These are phyloP conservation scores for fruit fly (Drosophila melanogaster) DNA, from an alignment of 1,140 invertebrate species.

Conservation along the genomic window DNA sequence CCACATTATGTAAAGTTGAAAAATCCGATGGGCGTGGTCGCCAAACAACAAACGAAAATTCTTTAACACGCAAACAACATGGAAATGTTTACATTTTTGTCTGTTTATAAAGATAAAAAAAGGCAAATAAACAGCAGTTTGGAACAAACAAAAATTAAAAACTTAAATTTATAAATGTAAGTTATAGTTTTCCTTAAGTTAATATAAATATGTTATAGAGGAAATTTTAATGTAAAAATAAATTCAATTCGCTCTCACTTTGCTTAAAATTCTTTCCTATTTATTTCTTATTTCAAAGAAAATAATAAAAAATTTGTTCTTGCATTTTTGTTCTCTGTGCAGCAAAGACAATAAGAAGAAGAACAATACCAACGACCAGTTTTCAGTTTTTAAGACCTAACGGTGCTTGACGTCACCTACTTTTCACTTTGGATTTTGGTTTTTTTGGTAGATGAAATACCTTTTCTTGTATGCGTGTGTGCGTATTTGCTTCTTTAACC, in stretches of 20 bases:
- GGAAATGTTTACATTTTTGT: constrained; percentile 38
- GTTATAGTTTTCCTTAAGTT: too few species aligned
- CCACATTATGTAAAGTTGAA: constrained; percentile 68
- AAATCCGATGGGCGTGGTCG: constrained; percentile 55
- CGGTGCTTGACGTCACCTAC: constrained; percentile 79
- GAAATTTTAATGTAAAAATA: too few species aligned
- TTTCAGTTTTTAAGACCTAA: constrained; percentile 56
- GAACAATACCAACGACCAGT: constrained; percentile 67
- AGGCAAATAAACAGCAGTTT: too few species aligned
- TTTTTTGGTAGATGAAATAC: constrained; percentile 70
- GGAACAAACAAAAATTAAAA: too few species aligned
- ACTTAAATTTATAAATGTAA: too few species aligned
- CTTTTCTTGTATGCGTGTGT: constrained; percentile 30
- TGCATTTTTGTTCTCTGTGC: constrained; percentile 11
- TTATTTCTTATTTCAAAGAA: too few species aligned
- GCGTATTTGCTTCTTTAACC: constrained; percentile 38
- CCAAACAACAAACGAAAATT: constrained; percentile 51
- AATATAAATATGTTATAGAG: too few species aligned
- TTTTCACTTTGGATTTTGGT: constrained; percentile 56
- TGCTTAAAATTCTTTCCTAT: too few species aligned
- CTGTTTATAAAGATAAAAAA: too few species aligned
- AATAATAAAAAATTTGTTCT: not conserved
- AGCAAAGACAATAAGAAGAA: constrained; percentile 39
- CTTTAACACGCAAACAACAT: constrained; percentile 38
- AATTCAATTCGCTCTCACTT: too few species aligned